Percentiles rank a stretch among this genome's conserved stretches.
Evolutionary conservation across 1,140 invertebrate genomes (phyloP).

Genomic region (Drosophila punjabiensis): DNA sequence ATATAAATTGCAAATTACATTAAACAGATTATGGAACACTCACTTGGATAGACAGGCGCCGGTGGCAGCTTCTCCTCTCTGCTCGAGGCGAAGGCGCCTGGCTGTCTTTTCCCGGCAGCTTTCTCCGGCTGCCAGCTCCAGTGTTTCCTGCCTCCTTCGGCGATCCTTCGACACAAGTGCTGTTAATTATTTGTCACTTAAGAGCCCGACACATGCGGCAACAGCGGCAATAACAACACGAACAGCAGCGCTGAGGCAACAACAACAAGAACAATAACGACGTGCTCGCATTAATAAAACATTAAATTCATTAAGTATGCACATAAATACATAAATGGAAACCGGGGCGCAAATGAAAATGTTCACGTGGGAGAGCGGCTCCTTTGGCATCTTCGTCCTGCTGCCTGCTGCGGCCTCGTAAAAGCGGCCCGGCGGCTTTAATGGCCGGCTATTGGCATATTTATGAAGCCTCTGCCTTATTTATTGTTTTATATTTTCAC

Average conservation of each 20-base stretch:
- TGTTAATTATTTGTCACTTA: constrained; percentile 83
- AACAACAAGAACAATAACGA: constrained; percentile 34
- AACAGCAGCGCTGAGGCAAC: constrained; percentile 8
- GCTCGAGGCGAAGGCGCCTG: not conserved
- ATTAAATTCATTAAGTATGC: constrained; percentile 79
- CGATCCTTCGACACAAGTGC: constrained; percentile 65
- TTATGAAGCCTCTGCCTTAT: constrained; percentile 65
- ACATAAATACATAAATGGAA: constrained; percentile 78
- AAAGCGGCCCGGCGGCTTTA: constrained; percentile 59
- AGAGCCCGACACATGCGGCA: constrained; percentile 70
- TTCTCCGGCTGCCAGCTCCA: constrained; percentile 1
- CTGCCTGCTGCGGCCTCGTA: constrained; percentile 35
- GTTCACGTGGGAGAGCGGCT: constrained; percentile 37
- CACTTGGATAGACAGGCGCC: constrained; percentile 17
- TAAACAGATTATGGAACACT: constrained; percentile 73
- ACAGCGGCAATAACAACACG: constrained; percentile 28
- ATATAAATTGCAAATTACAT: constrained; percentile 84
- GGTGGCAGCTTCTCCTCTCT: not conserved
- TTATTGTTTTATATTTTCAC: constrained; percentile 70
- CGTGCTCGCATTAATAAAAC: constrained; percentile 77
- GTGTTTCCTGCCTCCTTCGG: not conserved
- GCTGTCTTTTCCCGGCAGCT: constrained; percentile 5
- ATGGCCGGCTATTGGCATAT: constrained; percentile 75
- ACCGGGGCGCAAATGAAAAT: constrained; percentile 45
- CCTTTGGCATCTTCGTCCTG: constrained; percentile 12